Percentiles rank a stretch among this genome's conserved stretches.
These are phyloP conservation scores for Agrypnia vestita DNA, from an alignment of 1,140 invertebrate genomes.

Conservation along the genomic window DNA sequence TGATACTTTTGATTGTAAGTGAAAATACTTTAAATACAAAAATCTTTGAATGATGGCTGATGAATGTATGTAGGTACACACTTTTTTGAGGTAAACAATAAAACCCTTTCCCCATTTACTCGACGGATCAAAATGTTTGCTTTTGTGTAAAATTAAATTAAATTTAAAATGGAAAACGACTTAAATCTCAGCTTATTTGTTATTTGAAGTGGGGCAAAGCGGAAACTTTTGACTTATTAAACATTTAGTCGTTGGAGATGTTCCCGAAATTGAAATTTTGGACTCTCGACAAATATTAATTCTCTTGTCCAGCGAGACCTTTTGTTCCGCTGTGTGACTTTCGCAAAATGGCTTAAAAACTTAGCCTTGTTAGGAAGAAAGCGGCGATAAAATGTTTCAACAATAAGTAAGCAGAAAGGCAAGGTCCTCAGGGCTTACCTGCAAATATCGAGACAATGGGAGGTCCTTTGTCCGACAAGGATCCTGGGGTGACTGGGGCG, in stretches of 20 bases:
- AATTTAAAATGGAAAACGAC: neutral
- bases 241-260: neutral
- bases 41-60: too few relatives aligned
- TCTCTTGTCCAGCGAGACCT: constrained; percentile 4
- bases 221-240: neutral
- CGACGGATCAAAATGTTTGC: too few relatives aligned
- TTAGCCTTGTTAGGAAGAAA: constrained; percentile 27
- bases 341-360: constrained; percentile 26
- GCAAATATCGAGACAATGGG: constrained; percentile 20
- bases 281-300: neutral
- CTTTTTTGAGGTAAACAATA: too few relatives aligned
- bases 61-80: too few relatives aligned
- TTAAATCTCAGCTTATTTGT: neutral
- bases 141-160: too few relatives aligned
- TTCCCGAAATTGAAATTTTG: neutral
- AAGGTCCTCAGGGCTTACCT: constrained; percentile 1
- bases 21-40: too few relatives aligned
- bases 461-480: neutral
- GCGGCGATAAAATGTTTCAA: constrained; percentile 24
- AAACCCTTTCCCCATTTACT: too few relatives aligned
- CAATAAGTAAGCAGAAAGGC: constrained; percentile 19
- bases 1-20: too few relatives aligned
- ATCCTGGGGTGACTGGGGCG: too few relatives aligned
- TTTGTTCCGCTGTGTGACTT: constrained; percentile 28
- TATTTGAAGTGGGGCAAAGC: neutral